Percentiles rank a stretch among this genome's conserved stretches.
Evolutionary conservation across 1,140 invertebrate species (phyloP).

Genomic region (Batillaria attramentaria): DNA sequence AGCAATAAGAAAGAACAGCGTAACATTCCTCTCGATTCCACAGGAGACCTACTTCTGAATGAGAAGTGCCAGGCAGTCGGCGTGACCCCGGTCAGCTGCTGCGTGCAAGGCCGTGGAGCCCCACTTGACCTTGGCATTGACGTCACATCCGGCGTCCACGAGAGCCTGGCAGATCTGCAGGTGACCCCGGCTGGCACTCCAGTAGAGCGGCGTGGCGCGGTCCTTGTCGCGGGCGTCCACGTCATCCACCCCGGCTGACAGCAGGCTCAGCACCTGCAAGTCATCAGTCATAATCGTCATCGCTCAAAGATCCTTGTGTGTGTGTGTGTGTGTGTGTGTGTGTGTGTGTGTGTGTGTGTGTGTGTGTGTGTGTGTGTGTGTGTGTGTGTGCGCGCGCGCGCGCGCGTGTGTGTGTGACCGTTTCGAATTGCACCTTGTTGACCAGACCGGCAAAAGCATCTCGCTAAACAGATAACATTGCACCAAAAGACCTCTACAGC

Average conservation of each 20-base stretch:
- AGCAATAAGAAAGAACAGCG: neutral
- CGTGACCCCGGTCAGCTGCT: constrained; percentile 55
- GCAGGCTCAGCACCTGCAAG: constrained; percentile 13
- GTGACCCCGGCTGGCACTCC: constrained; percentile 56
- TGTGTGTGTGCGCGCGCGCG: neutral
- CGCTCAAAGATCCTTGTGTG: too few relatives aligned
- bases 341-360: neutral
- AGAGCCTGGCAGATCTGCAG: constrained; percentile 46
- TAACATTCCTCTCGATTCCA: neutral
- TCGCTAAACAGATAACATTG: too few relatives aligned
- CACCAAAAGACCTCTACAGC: too few relatives aligned
- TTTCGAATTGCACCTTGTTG: too few relatives aligned
- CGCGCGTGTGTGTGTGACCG: neutral
- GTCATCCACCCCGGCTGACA: neutral
- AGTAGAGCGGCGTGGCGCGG: constrained; percentile 54
- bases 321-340: constrained; percentile 28
- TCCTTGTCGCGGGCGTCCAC: constrained; percentile 46
- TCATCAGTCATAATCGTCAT: too few relatives aligned
- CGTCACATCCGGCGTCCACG: constrained; percentile 46
- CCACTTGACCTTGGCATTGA: constrained; percentile 54
- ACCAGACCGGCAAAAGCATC: too few relatives aligned
- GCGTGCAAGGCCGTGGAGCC: constrained; percentile 59
- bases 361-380: neutral
- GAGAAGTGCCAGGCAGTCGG: constrained; percentile 51
- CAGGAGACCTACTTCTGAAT: constrained; percentile 46